These are phyloP conservation scores for Masnerella sp. DNA, from an alignment of 2,888 invertebrate species.

Conservation along the genomic window DNA sequence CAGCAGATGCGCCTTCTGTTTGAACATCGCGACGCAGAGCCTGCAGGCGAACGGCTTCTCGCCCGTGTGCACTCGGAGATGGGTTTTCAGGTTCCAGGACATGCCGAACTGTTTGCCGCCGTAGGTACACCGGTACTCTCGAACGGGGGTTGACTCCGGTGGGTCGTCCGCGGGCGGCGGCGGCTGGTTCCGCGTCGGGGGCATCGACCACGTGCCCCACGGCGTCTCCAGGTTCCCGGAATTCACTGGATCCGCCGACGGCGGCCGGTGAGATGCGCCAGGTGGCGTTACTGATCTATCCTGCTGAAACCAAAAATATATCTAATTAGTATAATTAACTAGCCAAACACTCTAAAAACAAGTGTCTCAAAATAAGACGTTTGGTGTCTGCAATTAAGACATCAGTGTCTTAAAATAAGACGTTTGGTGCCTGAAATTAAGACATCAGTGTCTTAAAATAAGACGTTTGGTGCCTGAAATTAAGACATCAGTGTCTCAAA, in stretches of 20 bases:
- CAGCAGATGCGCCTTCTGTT: slow-evolving; percentile 91
- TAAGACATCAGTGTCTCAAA: too few relatives aligned
- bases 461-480: too few relatives aligned
- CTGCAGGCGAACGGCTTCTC: slow-evolving; percentile 94
- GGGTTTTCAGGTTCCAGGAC: slow-evolving; percentile 95
- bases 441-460: too few relatives aligned
- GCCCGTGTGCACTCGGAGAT: slow-evolving; percentile 91
- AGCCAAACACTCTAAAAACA: background rate
- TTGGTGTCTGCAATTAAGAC: too few relatives aligned
- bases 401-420: too few relatives aligned
- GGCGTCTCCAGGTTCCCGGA: slow-evolving; percentile 72
- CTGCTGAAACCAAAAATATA: slow-evolving; percentile 64
- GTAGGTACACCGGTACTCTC: slow-evolving; percentile 92
- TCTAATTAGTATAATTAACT: background rate
- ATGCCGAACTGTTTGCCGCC: slow-evolving; percentile 95
- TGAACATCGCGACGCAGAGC: slow-evolving; percentile 93
- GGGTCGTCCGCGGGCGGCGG: slow-evolving; percentile 80
- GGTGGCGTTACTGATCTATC: slow-evolving; percentile 75
- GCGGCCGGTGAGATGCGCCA: slow-evolving; percentile 73
- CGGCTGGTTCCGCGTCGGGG: slow-evolving; percentile 81
- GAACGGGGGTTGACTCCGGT: slow-evolving; percentile 81
- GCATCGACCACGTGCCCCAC: slow-evolving; percentile 75
- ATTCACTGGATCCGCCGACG: slow-evolving; percentile 74
- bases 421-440: too few relatives aligned
- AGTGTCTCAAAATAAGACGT: too few relatives aligned